Conservation (phyloP, 2,113 vertebrate genomes). For the Bucco capensis region DNA sequence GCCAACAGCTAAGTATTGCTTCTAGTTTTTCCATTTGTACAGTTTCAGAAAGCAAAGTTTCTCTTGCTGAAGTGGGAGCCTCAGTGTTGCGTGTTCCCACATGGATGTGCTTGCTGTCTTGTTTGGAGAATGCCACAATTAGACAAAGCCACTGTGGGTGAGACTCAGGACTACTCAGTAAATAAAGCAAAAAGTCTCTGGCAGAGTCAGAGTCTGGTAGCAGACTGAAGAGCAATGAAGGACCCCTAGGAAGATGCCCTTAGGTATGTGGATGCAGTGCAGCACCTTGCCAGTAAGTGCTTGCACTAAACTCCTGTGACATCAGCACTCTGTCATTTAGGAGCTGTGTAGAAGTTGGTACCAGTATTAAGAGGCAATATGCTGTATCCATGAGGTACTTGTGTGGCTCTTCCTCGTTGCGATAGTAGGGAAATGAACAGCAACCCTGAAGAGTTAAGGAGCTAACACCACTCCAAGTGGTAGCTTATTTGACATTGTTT, state of each 20-base stretch:
- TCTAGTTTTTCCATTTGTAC: neutral
- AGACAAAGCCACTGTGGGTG: neutral
- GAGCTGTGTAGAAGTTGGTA: neutral
- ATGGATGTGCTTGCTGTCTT: neutral
- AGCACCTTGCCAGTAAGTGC: neutral
- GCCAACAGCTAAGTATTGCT: neutral
- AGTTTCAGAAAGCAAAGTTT: neutral
- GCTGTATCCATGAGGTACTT: neutral
- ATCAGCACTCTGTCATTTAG: neutral
- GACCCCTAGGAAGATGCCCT: neutral
- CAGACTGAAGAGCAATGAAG: neutral
- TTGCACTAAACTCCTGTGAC: rapidly evolving
- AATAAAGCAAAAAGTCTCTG: neutral
- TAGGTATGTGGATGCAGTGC: neutral
- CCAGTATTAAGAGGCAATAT: neutral
- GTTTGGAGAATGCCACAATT: neutral
- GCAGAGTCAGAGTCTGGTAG: neutral
- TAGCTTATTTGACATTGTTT: neutral
- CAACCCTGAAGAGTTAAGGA: neutral
- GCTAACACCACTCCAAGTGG: neutral
- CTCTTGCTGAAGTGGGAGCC: neutral
- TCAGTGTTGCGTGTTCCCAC: neutral
- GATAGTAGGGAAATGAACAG: neutral
- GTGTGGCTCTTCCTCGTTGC: neutral
- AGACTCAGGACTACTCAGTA: neutral